Conservation (phyloP, 2,113 vertebrate genomes). For the Mormyrus iriodes region DNA sequence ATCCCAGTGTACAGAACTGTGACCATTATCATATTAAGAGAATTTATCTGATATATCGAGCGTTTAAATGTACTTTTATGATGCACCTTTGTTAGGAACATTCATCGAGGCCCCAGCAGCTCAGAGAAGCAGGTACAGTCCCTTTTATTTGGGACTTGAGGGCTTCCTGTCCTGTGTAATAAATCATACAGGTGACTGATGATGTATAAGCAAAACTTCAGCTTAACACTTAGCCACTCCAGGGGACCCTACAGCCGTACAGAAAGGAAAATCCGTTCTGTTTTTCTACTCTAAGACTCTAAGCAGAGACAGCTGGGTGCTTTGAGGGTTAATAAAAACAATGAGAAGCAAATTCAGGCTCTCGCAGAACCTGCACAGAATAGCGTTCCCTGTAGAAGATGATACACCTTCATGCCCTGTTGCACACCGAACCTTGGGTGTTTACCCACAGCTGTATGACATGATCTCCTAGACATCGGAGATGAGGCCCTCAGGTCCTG, state of each 20-base stretch:
- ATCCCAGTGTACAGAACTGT: neutral
- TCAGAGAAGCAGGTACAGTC: neutral
- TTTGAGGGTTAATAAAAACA: neutral
- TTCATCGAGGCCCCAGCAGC: neutral
- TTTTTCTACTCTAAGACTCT: neutral
- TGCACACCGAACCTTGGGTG: neutral
- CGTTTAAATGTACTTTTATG: neutral
- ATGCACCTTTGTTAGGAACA: neutral
- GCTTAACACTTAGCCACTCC: neutral
- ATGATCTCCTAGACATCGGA: neutral
- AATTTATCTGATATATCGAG: neutral
- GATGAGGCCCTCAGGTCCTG: neutral
- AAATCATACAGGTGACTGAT: neutral
- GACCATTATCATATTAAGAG: neutral
- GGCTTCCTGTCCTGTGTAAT: neutral
- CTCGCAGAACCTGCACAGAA: neutral
- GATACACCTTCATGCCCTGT: neutral
- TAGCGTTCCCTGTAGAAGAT: neutral
- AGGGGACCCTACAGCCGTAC: neutral
- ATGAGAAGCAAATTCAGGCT: neutral
- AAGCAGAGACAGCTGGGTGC: neutral
- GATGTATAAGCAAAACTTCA: too few species aligned
- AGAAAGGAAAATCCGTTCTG: neutral
- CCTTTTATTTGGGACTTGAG: neutral
- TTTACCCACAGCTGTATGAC: neutral